Evolutionary conservation across 2,797 vertebrate genomes (phyloP), one percentile per base, ranked within the genome.

Genomic region (Macropus fuliginosus): DNA sequence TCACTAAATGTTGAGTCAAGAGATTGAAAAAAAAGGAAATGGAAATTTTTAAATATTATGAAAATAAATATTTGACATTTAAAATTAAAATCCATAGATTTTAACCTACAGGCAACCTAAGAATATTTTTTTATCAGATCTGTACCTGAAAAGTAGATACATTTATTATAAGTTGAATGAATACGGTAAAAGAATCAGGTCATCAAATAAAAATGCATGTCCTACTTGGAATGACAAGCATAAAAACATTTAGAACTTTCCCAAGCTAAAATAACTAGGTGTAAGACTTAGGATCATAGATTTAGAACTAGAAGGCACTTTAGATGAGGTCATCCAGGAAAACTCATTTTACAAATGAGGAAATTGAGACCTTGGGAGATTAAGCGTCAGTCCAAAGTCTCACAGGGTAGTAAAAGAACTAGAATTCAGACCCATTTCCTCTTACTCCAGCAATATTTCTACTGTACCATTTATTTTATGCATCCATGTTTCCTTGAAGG

Each of bases 321-420:
- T 74, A 74, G 16, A 74, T 54, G 21, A 27, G 3, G 92, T 50
- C 81, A 66, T 28, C 62, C 95, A 93, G 31, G 66, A n/a, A 31
- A 93, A 94, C 24, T 94, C 14, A 87, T 94, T 93, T 97, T 66
- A 55, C 12, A 92, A 56, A 21, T 93, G 18, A 91, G 34, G 54
- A 93, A 94, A 74, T 54, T 24, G 56, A 94, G 50, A 18, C 29
- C 87, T 59, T 93, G 89, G 57, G 81, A 95, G 93, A 94, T 95
- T 52, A 92, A 56, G 55, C 91, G 14, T 46, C 13, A 81, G 21
- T 46, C n/a, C 18, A 46, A 81, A 8, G 40, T 81, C 21, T 81
- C 21, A 21, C 9, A 46, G 66, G n/a, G 40, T 27, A 81, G 21
- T 81, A 46, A 40, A 46, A 24, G n/a, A 81, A 81, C 40, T 46